phyloP scores from a whole-genome alignment of 2,888 invertebrate species.

The Ennomos erosarius region DNA sequence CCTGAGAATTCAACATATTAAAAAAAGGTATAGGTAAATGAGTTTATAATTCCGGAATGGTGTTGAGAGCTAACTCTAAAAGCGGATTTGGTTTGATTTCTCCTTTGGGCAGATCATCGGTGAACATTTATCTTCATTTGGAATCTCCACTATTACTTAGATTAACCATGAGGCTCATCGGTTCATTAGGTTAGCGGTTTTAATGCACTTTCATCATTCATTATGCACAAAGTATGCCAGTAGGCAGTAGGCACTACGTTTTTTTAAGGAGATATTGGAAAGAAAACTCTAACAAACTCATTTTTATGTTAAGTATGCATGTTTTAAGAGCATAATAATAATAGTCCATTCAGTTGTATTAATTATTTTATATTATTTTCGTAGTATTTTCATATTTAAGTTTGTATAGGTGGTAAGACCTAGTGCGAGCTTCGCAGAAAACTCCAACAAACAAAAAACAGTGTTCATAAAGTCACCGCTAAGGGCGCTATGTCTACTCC shows the following conservation, averaged over 20 bases:
- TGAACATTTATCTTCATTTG: slow-evolving; percentile 1
- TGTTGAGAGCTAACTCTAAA: slow-evolving; percentile 13
- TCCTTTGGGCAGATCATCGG: not conserved
- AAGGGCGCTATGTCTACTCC: too few species aligned
- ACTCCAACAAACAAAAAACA: too few species aligned
- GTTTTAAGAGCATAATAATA: too few species aligned
- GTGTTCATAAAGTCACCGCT: too few species aligned
- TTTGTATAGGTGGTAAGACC: too few species aligned
- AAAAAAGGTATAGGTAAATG: slow-evolving; percentile 26
- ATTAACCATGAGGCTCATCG: slow-evolving; percentile 8
- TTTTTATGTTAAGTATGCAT: too few species aligned
- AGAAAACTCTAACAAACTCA: too few species aligned
- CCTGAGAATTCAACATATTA: slow-evolving; percentile 1
- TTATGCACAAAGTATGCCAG: slow-evolving; percentile 10
- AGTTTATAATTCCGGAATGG: slow-evolving; percentile 30
- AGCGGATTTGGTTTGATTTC: slow-evolving; percentile 5
- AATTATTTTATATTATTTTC: too few species aligned
- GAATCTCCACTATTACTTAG: not conserved
- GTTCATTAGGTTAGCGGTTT: slow-evolving; percentile 4
- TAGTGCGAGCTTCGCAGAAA: too few species aligned
- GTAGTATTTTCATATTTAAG: too few species aligned
- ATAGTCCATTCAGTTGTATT: too few species aligned
- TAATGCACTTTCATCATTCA: slow-evolving; percentile 11
- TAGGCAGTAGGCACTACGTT: not conserved
- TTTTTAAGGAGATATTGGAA: too few species aligned